Evolutionary conservation across 1,140 invertebrate genomes (phyloP).

Genomic region (Caenorhabditis latens): DNA sequence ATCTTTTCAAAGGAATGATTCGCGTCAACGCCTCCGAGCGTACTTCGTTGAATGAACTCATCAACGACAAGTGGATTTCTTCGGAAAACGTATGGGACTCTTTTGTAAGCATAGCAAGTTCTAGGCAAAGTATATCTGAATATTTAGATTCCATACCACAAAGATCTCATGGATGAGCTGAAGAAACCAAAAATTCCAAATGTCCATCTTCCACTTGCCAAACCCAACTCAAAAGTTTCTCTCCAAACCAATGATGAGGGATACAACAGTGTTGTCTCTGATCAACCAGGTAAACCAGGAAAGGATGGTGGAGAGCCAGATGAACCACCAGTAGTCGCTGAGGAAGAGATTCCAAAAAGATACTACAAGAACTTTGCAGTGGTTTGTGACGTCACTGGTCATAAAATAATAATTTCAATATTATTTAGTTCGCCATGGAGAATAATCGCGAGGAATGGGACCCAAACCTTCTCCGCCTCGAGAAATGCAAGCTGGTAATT

Average conservation of each 20-base stretch:
- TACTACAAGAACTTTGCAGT: neutral
- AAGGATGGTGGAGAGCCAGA: neutral
- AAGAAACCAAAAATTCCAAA: too few species aligned
- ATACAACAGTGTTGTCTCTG: neutral
- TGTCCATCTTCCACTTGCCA: too few species aligned
- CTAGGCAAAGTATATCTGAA: too few species aligned
- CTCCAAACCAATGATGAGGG: neutral
- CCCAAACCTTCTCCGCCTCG: neutral
- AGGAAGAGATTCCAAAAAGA: neutral
- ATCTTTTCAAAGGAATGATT: neutral
- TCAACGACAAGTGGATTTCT: neutral
- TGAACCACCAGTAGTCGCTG: neutral
- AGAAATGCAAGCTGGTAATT: neutral
- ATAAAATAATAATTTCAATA: neutral
- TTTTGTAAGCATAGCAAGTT: neutral
- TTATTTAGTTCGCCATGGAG: neutral
- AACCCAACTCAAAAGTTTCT: neutral
- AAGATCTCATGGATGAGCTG: neutral
- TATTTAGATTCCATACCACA: neutral
- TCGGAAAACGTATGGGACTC: neutral
- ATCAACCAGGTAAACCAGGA: neutral
- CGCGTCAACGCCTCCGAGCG: slow-evolving; percentile 1
- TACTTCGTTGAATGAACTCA: neutral
- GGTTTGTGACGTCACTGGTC: neutral
- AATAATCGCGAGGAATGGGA: slow-evolving; percentile 9